phyloP scores from a whole-genome alignment of 37 sponge, comb jelly and placozoan genomes.

The Hexactinellida sp. region DNA sequence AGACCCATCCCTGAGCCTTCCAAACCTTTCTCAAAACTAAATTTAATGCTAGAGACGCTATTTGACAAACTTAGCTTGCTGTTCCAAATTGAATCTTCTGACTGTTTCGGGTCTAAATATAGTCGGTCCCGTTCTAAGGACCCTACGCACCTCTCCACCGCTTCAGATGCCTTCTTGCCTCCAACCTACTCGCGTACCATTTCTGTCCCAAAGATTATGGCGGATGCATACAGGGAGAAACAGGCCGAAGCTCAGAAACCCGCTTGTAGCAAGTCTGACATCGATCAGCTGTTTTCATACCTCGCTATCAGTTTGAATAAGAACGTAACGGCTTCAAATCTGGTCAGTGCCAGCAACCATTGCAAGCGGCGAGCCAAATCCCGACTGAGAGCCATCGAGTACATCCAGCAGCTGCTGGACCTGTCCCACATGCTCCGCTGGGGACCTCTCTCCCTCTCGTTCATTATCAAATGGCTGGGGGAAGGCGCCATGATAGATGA shows the following conservation, averaged over 20 bases:
- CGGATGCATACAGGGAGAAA: not conserved
- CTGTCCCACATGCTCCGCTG: not conserved
- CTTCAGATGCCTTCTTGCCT: not conserved
- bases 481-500: not conserved
- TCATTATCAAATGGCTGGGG: not conserved
- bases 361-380: constrained; percentile 1
- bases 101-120: not conserved
- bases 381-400: constrained; percentile 48
- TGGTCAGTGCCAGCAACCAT: not conserved
- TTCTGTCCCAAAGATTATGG: not conserved
- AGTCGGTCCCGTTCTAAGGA: not conserved
- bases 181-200: not conserved
- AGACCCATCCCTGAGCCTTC: not conserved
- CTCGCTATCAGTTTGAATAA: not conserved
- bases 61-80: not conserved
- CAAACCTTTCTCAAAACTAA: not conserved
- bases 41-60: not conserved
- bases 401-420: constrained; percentile 58
- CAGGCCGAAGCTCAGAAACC: not conserved
- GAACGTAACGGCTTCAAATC: not conserved
- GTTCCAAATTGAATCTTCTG: not conserved
- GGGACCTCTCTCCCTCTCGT: constrained; percentile 1
- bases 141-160: not conserved
- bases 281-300: not conserved
- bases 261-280: not conserved